These are phyloP conservation scores for Diploscapter pachys DNA, from an alignment of 1,140 invertebrate species.

Conservation along the genomic window DNA sequence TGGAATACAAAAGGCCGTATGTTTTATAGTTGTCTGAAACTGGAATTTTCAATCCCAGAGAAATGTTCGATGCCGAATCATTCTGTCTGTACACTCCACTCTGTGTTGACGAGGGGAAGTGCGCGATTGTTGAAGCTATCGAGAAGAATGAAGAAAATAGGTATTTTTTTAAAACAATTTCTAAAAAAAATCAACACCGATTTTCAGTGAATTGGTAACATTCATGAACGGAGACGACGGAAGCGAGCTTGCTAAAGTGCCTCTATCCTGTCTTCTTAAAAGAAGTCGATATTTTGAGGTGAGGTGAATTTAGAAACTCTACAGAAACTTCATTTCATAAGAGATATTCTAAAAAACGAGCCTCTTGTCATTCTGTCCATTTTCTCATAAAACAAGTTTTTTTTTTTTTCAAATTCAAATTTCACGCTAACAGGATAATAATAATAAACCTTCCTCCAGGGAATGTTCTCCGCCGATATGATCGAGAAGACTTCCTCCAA, in stretches of 20 bases:
- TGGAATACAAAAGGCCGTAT: no score
- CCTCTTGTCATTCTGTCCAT: no score
- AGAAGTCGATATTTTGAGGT: constrained; percentile 9
- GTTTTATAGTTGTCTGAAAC: no score
- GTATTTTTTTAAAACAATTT: neutral
- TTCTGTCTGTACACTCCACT: neutral
- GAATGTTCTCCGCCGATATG: constrained; percentile 22
- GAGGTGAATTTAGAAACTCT: neutral
- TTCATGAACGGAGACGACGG: constrained; percentile 5
- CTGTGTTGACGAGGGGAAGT: no score
- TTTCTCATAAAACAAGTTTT: no score
- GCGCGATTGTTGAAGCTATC: no score
- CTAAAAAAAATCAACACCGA: neutral
- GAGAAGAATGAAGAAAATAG: neutral
- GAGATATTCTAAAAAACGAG: neutral
- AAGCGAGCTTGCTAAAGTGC: neutral
- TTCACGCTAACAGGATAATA: no score
- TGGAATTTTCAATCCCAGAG: neutral
- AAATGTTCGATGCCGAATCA: constrained; percentile 14
- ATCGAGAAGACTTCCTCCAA: constrained; percentile 8
- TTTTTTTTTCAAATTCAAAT: no score
- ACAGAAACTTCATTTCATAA: neutral
- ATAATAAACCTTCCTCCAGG: constrained; percentile 6
- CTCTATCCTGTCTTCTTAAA: neutral
- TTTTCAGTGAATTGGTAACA: neutral